These are phyloP conservation scores for Platycheirus rosarum DNA, from an alignment of 2,888 invertebrate species.

Conservation along the genomic window DNA sequence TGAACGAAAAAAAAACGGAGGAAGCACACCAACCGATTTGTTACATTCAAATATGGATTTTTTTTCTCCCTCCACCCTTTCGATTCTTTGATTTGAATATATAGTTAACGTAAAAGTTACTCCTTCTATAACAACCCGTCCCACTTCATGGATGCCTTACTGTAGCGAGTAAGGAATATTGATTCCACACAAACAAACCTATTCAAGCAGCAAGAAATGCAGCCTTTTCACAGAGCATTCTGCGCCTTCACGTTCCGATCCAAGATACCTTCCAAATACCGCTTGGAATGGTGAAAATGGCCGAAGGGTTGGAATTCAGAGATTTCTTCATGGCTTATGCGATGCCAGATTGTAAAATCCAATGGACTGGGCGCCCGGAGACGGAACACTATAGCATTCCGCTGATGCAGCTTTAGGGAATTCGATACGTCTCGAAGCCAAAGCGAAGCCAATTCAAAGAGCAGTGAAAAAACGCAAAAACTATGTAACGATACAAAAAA, in stretches of 20 bases:
- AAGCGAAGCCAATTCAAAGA: constrained; percentile 21
- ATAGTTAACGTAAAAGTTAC: constrained; percentile 17
- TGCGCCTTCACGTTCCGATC: constrained; percentile 29
- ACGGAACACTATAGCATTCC: constrained; percentile 38
- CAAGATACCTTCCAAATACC: too few species aligned
- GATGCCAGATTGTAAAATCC: constrained; percentile 40
- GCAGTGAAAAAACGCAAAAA: constrained; percentile 11
- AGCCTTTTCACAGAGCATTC: constrained; percentile 20
- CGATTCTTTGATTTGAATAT: constrained; percentile 38
- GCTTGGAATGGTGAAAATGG: constrained; percentile 42
- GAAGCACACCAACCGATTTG: constrained; percentile 22
- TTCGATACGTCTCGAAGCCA: constrained; percentile 33
- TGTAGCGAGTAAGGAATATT: constrained; percentile 11
- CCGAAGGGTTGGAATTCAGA: constrained; percentile 60
- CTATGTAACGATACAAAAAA: constrained; percentile 16
- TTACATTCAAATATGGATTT: constrained; percentile 38
- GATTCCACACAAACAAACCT: constrained; percentile 47
- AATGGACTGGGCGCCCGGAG: constrained; percentile 21
- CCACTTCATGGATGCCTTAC: background rate
- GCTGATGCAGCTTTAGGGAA: constrained; percentile 36
- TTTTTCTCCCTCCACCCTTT: constrained; percentile 13
- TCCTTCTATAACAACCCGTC: too few species aligned
- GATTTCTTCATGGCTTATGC: too few species aligned
- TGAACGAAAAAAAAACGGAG: constrained; percentile 3
- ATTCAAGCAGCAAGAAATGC: constrained; percentile 52